Conservation (phyloP, 2,888 invertebrate genomes). For the Scotopteryx bipunctaria region DNA sequence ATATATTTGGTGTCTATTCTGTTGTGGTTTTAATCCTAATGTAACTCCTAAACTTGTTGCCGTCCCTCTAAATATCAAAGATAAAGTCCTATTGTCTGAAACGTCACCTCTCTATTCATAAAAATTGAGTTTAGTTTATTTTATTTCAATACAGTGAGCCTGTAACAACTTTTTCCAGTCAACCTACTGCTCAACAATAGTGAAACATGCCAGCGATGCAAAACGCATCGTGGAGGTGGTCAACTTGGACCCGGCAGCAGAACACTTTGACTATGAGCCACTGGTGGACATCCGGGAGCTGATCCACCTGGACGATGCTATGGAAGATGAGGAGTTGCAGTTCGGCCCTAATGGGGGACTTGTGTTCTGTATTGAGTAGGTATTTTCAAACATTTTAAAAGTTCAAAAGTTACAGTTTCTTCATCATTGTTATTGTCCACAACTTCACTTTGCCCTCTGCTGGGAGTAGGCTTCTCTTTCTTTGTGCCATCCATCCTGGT, state of each 20-base stretch:
- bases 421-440: too few species aligned
- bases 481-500: too few species aligned
- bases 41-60: too few species aligned
- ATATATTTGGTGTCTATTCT: too few species aligned
- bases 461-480: too few species aligned
- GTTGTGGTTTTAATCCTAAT: too few species aligned
- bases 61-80: too few species aligned
- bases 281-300: constrained; percentile 93
- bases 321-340: constrained; percentile 96
- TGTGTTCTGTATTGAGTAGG: constrained; percentile 96
- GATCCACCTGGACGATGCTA: constrained; percentile 97
- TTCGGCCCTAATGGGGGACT: constrained; percentile 99
- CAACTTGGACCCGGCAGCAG: constrained; percentile 99
- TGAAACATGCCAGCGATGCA: constrained; percentile 90
- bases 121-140: too few species aligned
- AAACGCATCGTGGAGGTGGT: constrained; percentile 92
- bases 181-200: constrained; percentile 95
- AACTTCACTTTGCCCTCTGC: too few species aligned
- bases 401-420: background rate
- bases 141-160: too few species aligned
- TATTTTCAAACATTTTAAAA: constrained; percentile 27
- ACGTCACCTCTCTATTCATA: too few species aligned
- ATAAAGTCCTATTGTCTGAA: too few species aligned
- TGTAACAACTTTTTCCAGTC: constrained; percentile 85
- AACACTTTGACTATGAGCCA: constrained; percentile 96